Base-by-base conservation (phyloP, 2,888 invertebrate species). In the Thera britannica region DNA sequence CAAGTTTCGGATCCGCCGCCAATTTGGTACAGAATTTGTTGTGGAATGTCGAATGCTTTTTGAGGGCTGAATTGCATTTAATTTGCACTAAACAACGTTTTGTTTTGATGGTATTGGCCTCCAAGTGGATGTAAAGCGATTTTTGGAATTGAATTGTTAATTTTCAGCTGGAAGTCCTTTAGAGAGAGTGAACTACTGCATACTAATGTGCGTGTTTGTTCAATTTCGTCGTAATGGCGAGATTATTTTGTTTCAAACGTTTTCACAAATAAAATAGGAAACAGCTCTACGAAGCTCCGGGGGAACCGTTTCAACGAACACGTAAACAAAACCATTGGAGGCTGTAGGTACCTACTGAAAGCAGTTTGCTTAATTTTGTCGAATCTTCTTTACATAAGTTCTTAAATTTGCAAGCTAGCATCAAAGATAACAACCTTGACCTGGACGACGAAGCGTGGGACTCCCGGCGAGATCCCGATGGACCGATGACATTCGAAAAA, bases 1-100 rank as follows among this genome's bases (percentile, higher is more conserved):
- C 74, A 80, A 80, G 77, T 82, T 86, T 83, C 84, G 86, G 86
- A 88, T 88, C 87, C 85, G 81, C 82, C 84, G 87, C 90, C 92
- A 92, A 92, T 92, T 93, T 91, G 86, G 86, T 88, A 85, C 83
- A 85, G 90, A 90, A 92, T 93, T 93, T 92, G 93, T 93, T 90
- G 90, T 88, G 92, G 92, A 90, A 90, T 89, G 87, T 85, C 83
- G 86, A 85, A 91, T 90, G 91, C 89, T 88, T 87, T 90, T 90
- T 89, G 90, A 87, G 89, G 89, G 90, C 88, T 92, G 88, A 91
- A 92, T 92, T 90, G 90, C 91, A 89, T 89, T 92, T 93, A 93
- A 93, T 92, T 91, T 91, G 88, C 88, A 91, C 89, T 92, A 91
- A 90, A 92, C 88, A 89, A 90, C 82, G 82, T 81, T 82, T 80